Base-by-base conservation (phyloP, 2,113 vertebrate genomes). In the Ovis aries region DNA sequence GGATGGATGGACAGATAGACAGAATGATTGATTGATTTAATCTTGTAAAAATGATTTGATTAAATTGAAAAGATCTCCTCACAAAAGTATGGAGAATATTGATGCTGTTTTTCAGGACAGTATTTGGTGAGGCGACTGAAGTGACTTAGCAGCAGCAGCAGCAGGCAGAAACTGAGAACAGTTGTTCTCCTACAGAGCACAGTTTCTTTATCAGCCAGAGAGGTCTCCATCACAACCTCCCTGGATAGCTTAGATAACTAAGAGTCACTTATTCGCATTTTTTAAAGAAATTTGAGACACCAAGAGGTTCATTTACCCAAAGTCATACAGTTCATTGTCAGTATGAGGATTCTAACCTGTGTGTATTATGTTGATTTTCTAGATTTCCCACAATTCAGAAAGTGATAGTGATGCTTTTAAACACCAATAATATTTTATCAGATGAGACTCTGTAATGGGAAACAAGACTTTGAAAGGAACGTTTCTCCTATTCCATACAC, bases 181-280 rank as follows among this genome's bases (percentile, higher is more conserved):
- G 14, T 48, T 53, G 3, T 0, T 71, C 4, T 88, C 13, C 2
- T 23, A 7, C 21, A 5, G 6, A n/a, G 27, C 5, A 53, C 2
- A 10, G 64, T 53, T 74, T 25, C 3, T 9, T 23, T 3, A 77
- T 16, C 19, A 40, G 45, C 3, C 19, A 43, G 7, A 40, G 9
- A 1, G 6, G 5, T 48, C 7, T 55, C 8, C 53, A 45, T 59
- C 45, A n/a, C 31, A 64, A 27, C 6, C 14, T 48, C 25, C 53
- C 19, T 2, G 14, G 13, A 67, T 33, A 64, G 43, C 14, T 43
- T 53, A 45, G 29, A 85, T 45, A 62, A 53, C 29, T 62, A 77
- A 85, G 53, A 2, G 2, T 29, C 36, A 50, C 14, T 57, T 59
- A 31, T 43, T 8, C 13, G 1, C 36, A 17, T 59, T 71, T 77